Conservation (phyloP, 1,140 invertebrate species). For the Apocrypta bakeri region DNA sequence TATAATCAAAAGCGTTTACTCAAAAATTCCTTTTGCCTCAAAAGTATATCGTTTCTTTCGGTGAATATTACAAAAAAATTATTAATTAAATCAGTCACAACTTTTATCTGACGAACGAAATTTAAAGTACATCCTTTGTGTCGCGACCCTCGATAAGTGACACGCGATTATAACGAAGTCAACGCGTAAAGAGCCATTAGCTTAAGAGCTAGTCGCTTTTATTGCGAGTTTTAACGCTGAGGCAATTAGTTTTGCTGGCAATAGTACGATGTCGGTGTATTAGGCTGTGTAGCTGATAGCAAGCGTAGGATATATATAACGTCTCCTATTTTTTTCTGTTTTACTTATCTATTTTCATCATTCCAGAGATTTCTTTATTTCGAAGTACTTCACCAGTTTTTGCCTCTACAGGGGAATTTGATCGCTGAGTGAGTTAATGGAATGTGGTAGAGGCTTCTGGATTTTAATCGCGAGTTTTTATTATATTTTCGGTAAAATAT, state of each 20-base stretch:
- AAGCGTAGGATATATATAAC: background rate
- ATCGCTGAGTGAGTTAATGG: background rate
- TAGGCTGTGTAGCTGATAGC: background rate
- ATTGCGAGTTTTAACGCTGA: conserved; percentile 25
- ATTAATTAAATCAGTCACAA: background rate
- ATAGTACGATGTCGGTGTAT: background rate
- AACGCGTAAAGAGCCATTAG: conserved; percentile 10
- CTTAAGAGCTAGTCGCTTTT: conserved; percentile 17
- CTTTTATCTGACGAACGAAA: background rate
- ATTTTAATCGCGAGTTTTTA: background rate
- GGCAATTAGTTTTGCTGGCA: conserved; percentile 26
- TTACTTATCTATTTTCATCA: conserved; percentile 20
- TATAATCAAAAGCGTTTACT: no score
- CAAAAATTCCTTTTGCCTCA: no score
- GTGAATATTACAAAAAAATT: background rate
- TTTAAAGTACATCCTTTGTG: background rate
- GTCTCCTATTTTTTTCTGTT: background rate
- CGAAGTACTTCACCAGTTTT: background rate
- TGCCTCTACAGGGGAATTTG: background rate
- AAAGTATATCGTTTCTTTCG: no score
- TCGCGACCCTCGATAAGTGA: conserved; percentile 14
- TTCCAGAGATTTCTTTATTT: background rate
- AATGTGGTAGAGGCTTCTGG: background rate
- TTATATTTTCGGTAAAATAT: no score
- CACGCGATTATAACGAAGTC: conserved; percentile 26